Percentiles rank a stretch among this genome's conserved stretches.
Conservation (phyloP, 2,113 vertebrate genomes). For the Brachyhypopomus occidentalis region DNA sequence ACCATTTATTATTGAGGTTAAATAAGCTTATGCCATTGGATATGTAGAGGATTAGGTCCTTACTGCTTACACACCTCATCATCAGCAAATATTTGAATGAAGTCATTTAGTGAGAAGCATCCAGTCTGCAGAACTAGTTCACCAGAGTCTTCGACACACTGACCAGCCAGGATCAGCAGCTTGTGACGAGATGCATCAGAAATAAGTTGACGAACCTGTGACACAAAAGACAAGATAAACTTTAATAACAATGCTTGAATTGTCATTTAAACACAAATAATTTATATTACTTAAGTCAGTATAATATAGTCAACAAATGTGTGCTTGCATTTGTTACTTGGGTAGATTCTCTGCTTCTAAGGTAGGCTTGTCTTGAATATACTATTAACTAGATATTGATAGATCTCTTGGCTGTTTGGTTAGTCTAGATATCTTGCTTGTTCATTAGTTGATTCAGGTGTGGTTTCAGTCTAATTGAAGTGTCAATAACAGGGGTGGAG, state of each 20-base stretch:
- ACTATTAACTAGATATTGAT: no score
- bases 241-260: background rate
- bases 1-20: background rate
- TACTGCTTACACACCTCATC: conserved; percentile 78
- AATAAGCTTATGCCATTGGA: background rate
- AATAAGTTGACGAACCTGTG: conserved; percentile 85
- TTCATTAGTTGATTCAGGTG: no score
- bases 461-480: no score
- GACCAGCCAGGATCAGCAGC: conserved; percentile 86
- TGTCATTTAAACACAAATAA: no score
- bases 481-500: no score
- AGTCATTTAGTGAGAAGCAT: conserved; percentile 80
- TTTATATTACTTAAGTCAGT: no score
- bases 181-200: conserved; percentile 82
- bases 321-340: no score
- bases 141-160: conserved; percentile 83
- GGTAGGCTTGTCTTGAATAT: no score
- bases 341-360: no score
- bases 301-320: no score
- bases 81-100: conserved; percentile 84
- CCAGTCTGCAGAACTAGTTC: conserved; percentile 88
- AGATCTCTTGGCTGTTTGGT: no score
- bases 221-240: background rate
- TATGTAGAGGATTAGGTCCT: background rate
- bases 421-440: no score